Base-by-base conservation (phyloP, 2,888 invertebrate species). In the Agelastica alni region DNA sequence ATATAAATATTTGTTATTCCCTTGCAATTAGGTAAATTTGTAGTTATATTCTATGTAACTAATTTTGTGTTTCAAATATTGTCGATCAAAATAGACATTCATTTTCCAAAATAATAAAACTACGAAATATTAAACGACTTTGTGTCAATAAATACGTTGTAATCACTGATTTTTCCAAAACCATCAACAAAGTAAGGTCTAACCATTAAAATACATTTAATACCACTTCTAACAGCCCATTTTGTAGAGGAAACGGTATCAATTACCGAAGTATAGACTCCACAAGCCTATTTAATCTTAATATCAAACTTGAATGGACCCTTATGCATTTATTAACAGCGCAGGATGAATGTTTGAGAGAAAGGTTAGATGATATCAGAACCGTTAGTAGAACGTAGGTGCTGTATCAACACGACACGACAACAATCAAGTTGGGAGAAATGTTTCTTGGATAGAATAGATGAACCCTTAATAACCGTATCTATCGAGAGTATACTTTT, bases 291-390 rank as follows among this genome's bases (percentile, higher is more conserved):
- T 41, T 46, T 53, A 41, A 46, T 46, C 31, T 41, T 32, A 51
- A 51, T 51, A 45, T 53, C 46, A 46, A 34, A 39, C 52, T 41
- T 46, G 44, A 53, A 46, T 26, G 32, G 46, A 41, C 41, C 32
- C 39, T 39, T 39, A 48, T 13, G 39, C 39, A 39, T 39, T 48
- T 39, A 48, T 48, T 39, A 48, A 30, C n/a, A 13, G 18, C 12
- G 10, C 6, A 6, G 26, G 26, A 26, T 42, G 12, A 28, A 41
- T 18, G 26, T 13, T 42, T 16, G 4, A 42, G 30, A 22, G 42
- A 28, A 42, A 28, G 42, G 28, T 42, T 18, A 13, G 17, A 17
- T n/a, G 18, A 17, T 32, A 44, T 44, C 14, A 12, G 6, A 44
- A 12, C 18, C 12, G 10, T 17, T 32, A 18, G 4, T 20, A n/a